Conservation (phyloP, 1,140 invertebrate species). For the Drosophila tropicalis region DNA sequence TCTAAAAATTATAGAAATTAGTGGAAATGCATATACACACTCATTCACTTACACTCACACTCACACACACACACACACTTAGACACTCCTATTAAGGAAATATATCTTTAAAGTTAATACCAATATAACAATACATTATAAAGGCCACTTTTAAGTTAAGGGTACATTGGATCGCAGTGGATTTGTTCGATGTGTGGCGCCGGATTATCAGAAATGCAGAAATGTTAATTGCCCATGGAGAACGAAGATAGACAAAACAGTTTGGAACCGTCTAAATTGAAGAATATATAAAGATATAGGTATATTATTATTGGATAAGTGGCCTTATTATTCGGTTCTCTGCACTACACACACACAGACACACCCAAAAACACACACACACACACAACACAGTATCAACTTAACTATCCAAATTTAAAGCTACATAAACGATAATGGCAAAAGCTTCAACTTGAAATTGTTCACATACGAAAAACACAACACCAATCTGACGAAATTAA, state of each 20-base stretch:
- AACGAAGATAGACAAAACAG: not conserved
- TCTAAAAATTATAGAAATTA: conserved; percentile 8
- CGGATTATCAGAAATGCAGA: conserved; percentile 42
- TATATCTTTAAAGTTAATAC: conserved; percentile 7
- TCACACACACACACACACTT: not conserved
- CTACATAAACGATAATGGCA: not conserved
- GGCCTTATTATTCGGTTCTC: conserved; percentile 78
- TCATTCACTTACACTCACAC: not conserved
- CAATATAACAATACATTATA: conserved; percentile 12
- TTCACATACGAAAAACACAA: not conserved
- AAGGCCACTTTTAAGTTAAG: conserved; percentile 21
- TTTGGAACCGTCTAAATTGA: conserved; percentile 9
- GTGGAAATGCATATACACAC: not conserved
- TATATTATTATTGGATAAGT: conserved; percentile 62
- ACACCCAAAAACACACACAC: conserved; percentile 17
- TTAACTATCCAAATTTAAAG: conserved; percentile 28
- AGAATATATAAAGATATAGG: conserved; percentile 42
- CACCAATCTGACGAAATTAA: not conserved
- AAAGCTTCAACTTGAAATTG: not conserved
- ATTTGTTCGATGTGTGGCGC: conserved; percentile 6
- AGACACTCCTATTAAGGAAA: not conserved
- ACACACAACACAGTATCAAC: not conserved
- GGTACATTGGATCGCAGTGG: not conserved
- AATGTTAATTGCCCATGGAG: not conserved
- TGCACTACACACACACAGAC: conserved; percentile 42